A percentile compares a stretch with the other conserved stretches of the same genome.
These are phyloP conservation scores for Gymnoscopelus braueri DNA, from an alignment of 2,797 vertebrate genomes.

Conservation along the genomic window DNA sequence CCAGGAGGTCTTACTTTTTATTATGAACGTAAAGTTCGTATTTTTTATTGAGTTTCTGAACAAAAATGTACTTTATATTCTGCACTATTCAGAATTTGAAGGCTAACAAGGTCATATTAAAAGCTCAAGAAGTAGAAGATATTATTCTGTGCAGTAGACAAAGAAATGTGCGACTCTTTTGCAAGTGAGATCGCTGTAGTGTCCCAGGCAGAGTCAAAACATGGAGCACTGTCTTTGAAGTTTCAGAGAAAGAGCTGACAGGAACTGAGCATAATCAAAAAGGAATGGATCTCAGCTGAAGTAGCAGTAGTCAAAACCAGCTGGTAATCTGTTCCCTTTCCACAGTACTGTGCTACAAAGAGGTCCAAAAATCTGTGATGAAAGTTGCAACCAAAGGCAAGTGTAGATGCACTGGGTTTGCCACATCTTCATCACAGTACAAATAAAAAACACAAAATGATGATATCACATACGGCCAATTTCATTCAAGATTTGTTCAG, in stretches of 20 bases:
- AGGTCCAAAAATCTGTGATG: slow-evolving; percentile 36
- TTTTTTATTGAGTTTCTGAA: slow-evolving; percentile 2
- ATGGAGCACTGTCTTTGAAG: slow-evolving; percentile 15
- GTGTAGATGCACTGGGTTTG: slow-evolving; percentile 18
- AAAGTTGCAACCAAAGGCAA: slow-evolving; percentile 20
- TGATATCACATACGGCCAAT: neutral
- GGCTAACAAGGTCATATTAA: slow-evolving; percentile 1
- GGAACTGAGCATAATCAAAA: slow-evolving; percentile 48
- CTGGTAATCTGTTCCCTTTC: slow-evolving; percentile 25
- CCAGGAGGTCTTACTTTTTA: neutral
- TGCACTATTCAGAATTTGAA: neutral
- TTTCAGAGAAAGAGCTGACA: slow-evolving; percentile 43
- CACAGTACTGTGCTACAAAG: slow-evolving; percentile 36
- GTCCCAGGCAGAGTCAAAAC: neutral
- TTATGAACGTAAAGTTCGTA: neutral
- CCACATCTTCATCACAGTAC: slow-evolving; percentile 1
- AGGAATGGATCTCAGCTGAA: slow-evolving; percentile 39
- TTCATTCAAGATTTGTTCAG: neutral
- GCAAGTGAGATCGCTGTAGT: neutral
- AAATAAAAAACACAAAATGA: neutral
- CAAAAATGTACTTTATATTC: slow-evolving; percentile 5
- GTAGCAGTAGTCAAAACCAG: slow-evolving; percentile 1
- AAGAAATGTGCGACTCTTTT: neutral
- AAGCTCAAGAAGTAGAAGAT: neutral
- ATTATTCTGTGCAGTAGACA: slow-evolving; percentile 10